Conservation (phyloP, 2,113 vertebrate genomes). For the Erythrocercus mccallii region DNA sequence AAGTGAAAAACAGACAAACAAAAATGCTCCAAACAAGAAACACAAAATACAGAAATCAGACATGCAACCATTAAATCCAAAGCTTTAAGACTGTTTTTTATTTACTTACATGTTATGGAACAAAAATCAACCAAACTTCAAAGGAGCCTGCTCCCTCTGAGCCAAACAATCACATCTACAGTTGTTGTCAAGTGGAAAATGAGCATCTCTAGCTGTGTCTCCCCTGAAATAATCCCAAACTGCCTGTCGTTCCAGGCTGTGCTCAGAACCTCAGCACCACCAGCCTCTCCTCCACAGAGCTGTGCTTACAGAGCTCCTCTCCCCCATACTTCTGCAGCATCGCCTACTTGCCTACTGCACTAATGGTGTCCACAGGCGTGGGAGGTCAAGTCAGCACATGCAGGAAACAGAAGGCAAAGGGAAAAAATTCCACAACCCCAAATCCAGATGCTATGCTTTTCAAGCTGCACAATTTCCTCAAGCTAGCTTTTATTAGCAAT, state of each 20-base stretch:
- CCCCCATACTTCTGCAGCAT: conserved; percentile 22
- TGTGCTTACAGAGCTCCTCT: conserved; percentile 5
- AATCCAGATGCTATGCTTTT: not conserved
- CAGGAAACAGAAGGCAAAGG: conserved; percentile 8
- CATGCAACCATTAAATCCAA: not conserved
- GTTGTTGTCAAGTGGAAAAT: conserved; percentile 20
- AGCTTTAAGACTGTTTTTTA: not conserved
- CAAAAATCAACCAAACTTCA: conserved; percentile 50
- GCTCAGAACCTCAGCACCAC: conserved; percentile 55
- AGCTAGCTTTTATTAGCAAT: conserved; percentile 9
- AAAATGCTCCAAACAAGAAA: not conserved
- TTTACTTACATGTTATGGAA: conserved; percentile 66
- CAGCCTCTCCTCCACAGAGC: conserved; percentile 30
- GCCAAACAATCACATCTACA: not conserved
- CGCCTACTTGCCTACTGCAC: not conserved
- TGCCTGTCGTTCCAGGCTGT: conserved; percentile 57
- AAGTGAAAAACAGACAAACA: not conserved
- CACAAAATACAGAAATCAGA: not conserved
- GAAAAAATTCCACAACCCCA: not conserved
- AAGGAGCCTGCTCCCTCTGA: conserved; percentile 32
- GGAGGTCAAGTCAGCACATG: conserved; percentile 7
- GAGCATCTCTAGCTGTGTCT: conserved; percentile 1
- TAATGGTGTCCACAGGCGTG: not conserved
- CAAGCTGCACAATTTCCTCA: not conserved
- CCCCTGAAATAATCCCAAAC: conserved; percentile 47